phyloP scores from a whole-genome alignment of 2,113 vertebrate species.

The Mobula hypostoma region DNA sequence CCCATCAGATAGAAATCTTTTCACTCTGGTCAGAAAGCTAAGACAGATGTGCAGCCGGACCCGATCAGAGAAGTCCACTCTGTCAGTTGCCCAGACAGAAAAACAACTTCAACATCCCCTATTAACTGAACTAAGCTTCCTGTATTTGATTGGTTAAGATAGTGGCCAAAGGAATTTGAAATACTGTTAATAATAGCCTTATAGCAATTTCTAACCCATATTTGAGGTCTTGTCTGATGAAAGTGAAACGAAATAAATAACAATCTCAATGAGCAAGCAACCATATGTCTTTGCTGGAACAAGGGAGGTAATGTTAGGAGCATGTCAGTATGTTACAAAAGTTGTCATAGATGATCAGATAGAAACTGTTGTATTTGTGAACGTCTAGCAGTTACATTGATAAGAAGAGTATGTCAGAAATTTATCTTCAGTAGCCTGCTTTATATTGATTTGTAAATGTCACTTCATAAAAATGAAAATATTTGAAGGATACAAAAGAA shows the following conservation, averaged over 20 bases:
- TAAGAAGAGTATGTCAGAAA: not conserved
- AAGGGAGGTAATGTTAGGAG: not conserved
- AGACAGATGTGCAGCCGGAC: too few relatives aligned
- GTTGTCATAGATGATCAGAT: slow-evolving; percentile 9
- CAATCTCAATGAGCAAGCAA: not conserved
- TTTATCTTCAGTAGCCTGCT: not conserved
- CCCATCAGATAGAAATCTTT: too few relatives aligned
- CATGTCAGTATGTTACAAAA: not conserved
- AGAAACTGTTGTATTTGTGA: not conserved
- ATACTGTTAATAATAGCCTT: not conserved
- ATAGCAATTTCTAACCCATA: not conserved
- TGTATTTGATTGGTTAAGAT: too few relatives aligned
- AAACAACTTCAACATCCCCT: too few relatives aligned
- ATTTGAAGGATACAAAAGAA: not conserved
- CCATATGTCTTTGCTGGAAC: not conserved
- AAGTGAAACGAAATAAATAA: not conserved
- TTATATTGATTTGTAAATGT: not conserved
- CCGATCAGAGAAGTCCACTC: too few relatives aligned
- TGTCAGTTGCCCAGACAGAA: too few relatives aligned
- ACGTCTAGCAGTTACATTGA: not conserved
- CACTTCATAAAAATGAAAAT: not conserved
- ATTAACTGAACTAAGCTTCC: not conserved
- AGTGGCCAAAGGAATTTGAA: not conserved
- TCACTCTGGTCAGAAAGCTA: too few relatives aligned
- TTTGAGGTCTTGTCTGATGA: not conserved